Evolutionary conservation across 2,797 vertebrate species (phyloP), one percentile per base, ranked within the genome.

Genomic region (Botia almorhae): DNA sequence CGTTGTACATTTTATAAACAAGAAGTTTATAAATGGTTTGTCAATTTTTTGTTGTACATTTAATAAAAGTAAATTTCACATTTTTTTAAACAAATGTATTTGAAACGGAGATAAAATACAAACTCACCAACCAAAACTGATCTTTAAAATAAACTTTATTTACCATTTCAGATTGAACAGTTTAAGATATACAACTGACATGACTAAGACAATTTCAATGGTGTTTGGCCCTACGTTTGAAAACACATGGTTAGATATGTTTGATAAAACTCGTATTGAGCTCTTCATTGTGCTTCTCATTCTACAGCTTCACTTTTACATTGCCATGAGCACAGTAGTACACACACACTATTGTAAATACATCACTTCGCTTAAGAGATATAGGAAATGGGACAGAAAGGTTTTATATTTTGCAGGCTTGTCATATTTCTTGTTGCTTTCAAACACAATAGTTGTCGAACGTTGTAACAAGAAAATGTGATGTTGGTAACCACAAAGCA

Each of bases 61-160:
- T 26, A 26, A 26, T 26, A 26, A 26, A 26, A 26, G 2, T 26
- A 26, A 26, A 26, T 33, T 33, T 33, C 33, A 33, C 33, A 33
- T 33, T 33, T 33, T 33, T 33, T 33, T 3, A 33, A 33, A 33
- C 33, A 33, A 26, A 26, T 26, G 23, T 14, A 14, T 50, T 50
- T 50, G n/a, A 36, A 64, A 17, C 61, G 36, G 2, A 64, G 16
- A 19, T 7, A 19, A 46, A 46, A 46, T 16, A 63, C 12, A 63
- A 14, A 26, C 56, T 21, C 17, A 68, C 61, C 71, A 69, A 76
- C 69, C 56, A 64, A 1, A 48, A 50, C 8, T 93, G 93, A 93
- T 93, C 91, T 94, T 94, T 95, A 95, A 94, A 95, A 95, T 94
- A 95, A 89, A 94, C 92, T 95, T 94, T 95, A 95, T 95, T 95